A percentile compares a stretch with the other conserved stretches of the same genome.
These are phyloP conservation scores for Syngnathus typhle DNA, from an alignment of 2,113 vertebrate genomes.

Conservation along the genomic window DNA sequence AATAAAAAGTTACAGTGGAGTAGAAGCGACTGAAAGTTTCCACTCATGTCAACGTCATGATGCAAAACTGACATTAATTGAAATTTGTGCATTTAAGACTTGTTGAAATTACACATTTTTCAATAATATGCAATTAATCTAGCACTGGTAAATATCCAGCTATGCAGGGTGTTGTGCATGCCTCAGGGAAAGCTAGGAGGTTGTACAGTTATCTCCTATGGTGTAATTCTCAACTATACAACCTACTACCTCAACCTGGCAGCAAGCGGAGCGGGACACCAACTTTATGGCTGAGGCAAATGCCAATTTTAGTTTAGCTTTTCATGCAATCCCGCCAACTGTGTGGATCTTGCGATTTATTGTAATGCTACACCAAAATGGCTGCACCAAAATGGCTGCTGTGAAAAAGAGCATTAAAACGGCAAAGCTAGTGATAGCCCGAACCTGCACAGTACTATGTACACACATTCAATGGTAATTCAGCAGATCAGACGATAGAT, in stretches of 20 bases:
- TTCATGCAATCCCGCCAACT: background rate
- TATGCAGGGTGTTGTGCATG: constrained; percentile 58
- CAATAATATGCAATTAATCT: background rate
- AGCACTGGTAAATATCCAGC: constrained; percentile 24
- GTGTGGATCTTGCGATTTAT: background rate
- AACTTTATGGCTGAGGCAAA: background rate
- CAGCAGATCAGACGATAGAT: background rate
- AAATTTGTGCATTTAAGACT: background rate
- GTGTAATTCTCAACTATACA: constrained; percentile 95
- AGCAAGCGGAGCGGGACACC: constrained; percentile 67
- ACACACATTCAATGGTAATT: background rate
- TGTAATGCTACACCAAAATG: background rate
- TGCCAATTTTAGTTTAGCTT: background rate
- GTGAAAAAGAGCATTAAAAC: background rate
- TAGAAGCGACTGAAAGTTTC: background rate
- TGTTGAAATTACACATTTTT: background rate
- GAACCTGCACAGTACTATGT: background rate
- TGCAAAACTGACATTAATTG: background rate
- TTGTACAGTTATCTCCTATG: constrained; percentile 94
- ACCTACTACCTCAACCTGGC: constrained; percentile 97
- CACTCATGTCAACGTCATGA: background rate
- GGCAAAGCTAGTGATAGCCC: background rate
- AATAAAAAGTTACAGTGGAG: constrained; percentile 5
- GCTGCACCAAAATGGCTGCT: background rate
- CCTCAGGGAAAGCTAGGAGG: constrained; percentile 97